A percentile compares a stretch with the other conserved stretches of the same genome.
phyloP scores from a whole-genome alignment of 2,888 invertebrate species.

The Meandrusa payeni region DNA sequence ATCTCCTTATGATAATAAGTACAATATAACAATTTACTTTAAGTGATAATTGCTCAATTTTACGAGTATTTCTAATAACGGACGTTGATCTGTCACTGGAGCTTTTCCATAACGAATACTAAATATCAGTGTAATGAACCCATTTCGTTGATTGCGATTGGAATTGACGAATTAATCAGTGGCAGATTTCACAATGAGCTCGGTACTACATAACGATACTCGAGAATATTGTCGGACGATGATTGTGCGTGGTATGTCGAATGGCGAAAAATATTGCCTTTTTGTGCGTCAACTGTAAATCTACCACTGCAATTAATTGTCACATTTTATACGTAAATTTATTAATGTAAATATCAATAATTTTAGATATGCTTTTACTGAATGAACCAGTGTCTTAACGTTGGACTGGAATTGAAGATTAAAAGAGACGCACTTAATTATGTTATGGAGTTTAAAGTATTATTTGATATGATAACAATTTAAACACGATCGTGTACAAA shows the following conservation, averaged over 20 bases:
- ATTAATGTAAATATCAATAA: slow-evolving; percentile 29
- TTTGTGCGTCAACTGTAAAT: slow-evolving; percentile 3
- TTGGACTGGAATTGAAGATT: slow-evolving; percentile 57
- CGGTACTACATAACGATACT: too few species aligned
- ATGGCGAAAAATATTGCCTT: background rate
- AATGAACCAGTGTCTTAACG: slow-evolving; percentile 40
- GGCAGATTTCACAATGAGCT: too few species aligned
- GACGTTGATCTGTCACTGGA: slow-evolving; percentile 23
- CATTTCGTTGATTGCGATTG: slow-evolving; percentile 17
- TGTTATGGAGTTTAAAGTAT: slow-evolving; percentile 12
- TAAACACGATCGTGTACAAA: slow-evolving; percentile 34
- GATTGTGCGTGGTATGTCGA: too few species aligned
- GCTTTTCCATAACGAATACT: slow-evolving; percentile 27
- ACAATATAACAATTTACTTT: slow-evolving; percentile 65
- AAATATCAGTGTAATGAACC: slow-evolving; percentile 4
- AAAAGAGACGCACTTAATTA: slow-evolving; percentile 21
- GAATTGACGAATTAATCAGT: slow-evolving; percentile 4
- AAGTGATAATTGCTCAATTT: slow-evolving; percentile 75
- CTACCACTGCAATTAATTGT: slow-evolving; percentile 1
- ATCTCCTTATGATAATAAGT: slow-evolving; percentile 66
- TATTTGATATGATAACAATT: slow-evolving; percentile 17
- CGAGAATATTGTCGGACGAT: too few species aligned
- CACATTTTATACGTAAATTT: slow-evolving; percentile 18
- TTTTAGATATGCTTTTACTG: slow-evolving; percentile 28
- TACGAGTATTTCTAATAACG: slow-evolving; percentile 40